A percentile compares a stretch with the other conserved stretches of the same genome.
Conservation (phyloP, 1,140 invertebrate genomes). For the Sycophaga agraensis region DNA sequence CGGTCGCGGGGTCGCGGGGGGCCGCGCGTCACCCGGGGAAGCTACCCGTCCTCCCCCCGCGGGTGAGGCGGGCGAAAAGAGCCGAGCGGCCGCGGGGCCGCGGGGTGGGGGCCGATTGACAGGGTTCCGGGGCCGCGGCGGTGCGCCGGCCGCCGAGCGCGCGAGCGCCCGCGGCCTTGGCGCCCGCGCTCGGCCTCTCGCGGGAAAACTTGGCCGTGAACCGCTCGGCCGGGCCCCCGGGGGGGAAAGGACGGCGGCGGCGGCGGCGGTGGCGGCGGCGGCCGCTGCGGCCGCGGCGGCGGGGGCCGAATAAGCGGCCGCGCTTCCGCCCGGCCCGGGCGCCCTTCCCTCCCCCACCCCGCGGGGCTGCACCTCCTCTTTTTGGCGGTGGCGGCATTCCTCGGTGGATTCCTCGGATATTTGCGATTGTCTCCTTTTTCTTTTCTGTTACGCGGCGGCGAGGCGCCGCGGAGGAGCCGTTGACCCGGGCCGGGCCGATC, state of each 20-base stretch:
- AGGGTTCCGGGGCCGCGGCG: no score
- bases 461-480: conserved; percentile 8
- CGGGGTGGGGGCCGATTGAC: no score
- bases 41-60: no score
- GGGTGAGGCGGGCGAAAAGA: no score
- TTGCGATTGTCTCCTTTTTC: conserved; percentile 29
- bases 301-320: no score
- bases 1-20: no score
- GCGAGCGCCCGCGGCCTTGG: no score
- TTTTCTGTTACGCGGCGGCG: conserved; percentile 8
- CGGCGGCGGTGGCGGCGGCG: neutral
- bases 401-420: conserved; percentile 19
- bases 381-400: conserved; percentile 21
- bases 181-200: neutral
- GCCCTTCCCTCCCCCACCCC: no score
- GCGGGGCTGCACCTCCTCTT: conserved; percentile 12
- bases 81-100: no score
- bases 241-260: neutral
- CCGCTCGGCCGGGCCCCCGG: neutral
- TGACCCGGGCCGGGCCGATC: conserved; percentile 20
- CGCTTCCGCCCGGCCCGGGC: neutral
- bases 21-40: no score
- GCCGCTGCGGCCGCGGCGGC: no score
- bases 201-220: neutral
- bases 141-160: no score